Evolutionary conservation across 2,797 vertebrate genomes (phyloP), one percentile per base, ranked within the genome.

Genomic region (Cottoperca gobio): DNA sequence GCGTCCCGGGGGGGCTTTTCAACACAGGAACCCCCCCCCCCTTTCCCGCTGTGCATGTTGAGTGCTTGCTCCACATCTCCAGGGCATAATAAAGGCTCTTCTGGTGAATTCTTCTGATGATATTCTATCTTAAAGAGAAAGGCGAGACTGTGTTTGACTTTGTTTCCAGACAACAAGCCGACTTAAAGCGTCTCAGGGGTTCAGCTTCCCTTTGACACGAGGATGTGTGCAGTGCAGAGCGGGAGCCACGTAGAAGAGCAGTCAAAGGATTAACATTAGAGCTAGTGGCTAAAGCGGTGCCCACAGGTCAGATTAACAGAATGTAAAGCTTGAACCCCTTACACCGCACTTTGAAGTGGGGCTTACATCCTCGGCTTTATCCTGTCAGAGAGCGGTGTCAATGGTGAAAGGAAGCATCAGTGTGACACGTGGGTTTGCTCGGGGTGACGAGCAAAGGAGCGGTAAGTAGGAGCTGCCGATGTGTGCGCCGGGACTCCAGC

Each of bases 251-350:
- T 45, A 55, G 81, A 76, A 7, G 71, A 73, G 80, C 73, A 46
- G 83, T 84, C 14, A 43, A 48, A 75, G 91, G 91, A 91, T 91
- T 89, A 91, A 67, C 83, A 86, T 85, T 74, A 54, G 81, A 84
- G 86, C 87, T 77, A 63, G 82, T 86, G 85, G 88, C 86, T 88
- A 46, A 87, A 85, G 82, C 66, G 31, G 48, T 79, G 87, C 82
- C 89, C 90, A 87, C 83, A 90, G 90, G 89, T 91, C 89, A 90
- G 91, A 91, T 92, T 89, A 91, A 24, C 82, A 40, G 59, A 85
- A 90, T 86, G 88, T 91, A 89, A 87, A 90, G 81, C 83, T 70
- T 4, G 71, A 52, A 63, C 66, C 81, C 84, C 79, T 89, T 62
- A 82, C 70, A 37, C 78, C 1, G 28, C 81, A 82, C 90, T 90